Evolutionary conservation across 2,888 invertebrate species (phyloP).

Genomic region (Pardosa pseudoannulata): DNA sequence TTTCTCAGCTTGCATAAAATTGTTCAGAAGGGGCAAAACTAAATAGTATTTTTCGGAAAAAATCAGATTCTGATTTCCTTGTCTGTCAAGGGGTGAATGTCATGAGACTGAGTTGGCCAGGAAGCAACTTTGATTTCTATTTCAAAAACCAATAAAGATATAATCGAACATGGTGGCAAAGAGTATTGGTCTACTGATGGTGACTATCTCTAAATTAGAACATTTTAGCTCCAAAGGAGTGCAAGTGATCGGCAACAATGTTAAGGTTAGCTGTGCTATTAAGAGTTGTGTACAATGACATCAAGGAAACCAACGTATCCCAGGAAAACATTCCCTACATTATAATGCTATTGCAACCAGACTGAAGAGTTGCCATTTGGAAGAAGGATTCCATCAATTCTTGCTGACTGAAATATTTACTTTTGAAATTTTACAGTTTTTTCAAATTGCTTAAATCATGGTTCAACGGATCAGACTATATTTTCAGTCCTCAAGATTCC

Average conservation of each 20-base stretch:
- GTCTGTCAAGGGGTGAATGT: neutral
- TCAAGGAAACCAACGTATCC: neutral
- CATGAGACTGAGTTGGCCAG: neutral
- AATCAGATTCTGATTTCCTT: too few species aligned
- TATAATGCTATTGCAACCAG: neutral
- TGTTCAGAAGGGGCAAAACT: too few species aligned
- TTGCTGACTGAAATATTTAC: too few species aligned
- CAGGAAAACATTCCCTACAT: slow-evolving; percentile 16
- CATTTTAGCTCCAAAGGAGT: neutral
- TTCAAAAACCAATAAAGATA: neutral
- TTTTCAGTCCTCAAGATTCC: too few species aligned
- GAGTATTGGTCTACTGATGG: neutral
- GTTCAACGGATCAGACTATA: too few species aligned
- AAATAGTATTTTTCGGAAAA: too few species aligned
- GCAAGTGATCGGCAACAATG: neutral
- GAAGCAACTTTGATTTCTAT: neutral
- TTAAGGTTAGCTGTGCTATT: neutral
- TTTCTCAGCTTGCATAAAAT: too few species aligned
- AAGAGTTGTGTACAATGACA: neutral
- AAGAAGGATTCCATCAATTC: slow-evolving; percentile 26
- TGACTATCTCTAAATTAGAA: neutral
- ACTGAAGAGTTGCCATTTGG: slow-evolving; percentile 16
- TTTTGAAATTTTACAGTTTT: too few species aligned
- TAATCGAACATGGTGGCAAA: neutral
- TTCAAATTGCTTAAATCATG: too few species aligned